Evolutionary conservation across 1,140 invertebrate genomes (phyloP), one percentile per base, ranked within the genome.

Genomic region (Brachionus rotundiformis): DNA sequence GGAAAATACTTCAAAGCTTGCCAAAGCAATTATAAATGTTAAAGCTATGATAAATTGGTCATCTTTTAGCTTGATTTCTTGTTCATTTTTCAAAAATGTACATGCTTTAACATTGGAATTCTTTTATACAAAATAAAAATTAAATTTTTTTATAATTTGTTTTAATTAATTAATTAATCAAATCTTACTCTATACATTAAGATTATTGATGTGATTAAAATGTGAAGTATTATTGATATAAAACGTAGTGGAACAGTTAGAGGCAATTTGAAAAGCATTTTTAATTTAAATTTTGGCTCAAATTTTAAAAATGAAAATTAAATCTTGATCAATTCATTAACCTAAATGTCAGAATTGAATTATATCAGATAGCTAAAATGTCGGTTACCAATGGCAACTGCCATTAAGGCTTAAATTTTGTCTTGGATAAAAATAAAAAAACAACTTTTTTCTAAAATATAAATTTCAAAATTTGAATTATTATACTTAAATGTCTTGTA

Each of bases 31-130:
- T 16, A 79, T 79, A 36, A 79, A 79, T n/a, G 76, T 13, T 19
- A 79, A 6, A 13, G 76, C 76, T 23, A 79, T 59, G 3, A 63
- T 79, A 13, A 79, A 59, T 39, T 79, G 76, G 19, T 54, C 59
- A 19, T 79, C 76, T 79, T 63, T 54, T 6, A 79, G 47, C 16
- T 54, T 63, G 2, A 59, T 5, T 25, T 59, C 44, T 59, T 59
- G 11, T 19, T 25, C 19, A n/a, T 23, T 59, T 7, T 7, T 59
- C 2, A 59, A 11, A 19, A 29, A 33, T 33, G n/a, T 36, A n/a
- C 76, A 79, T 19, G 10, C 47, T n/a, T 79, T 63, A 23, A 79
- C 31, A 33, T 79, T 79, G 47, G 47, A 79, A 33, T 36, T n/a
- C 73, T 47, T 19, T 54, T 49, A n/a, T n/a, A n/a, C n/a, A 59